phyloP scores from a whole-genome alignment of 2,888 invertebrate species.

The Drosophila melanocephala region DNA sequence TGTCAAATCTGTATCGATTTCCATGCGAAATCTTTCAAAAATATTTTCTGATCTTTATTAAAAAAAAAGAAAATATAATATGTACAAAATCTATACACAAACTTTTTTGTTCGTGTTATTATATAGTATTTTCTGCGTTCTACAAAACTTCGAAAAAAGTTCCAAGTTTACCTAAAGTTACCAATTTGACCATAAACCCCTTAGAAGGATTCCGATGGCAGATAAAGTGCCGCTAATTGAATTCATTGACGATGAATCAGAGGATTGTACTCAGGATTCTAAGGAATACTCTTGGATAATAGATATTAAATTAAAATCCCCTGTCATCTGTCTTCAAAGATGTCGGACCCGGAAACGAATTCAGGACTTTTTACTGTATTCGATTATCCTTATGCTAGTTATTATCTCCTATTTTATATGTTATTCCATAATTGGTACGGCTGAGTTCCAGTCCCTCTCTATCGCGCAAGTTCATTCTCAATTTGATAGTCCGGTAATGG shows the following conservation, averaged over 20 bases:
- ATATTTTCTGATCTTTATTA: not conserved
- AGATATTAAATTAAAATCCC: not conserved
- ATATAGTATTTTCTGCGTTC: not conserved
- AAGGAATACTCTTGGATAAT: not conserved
- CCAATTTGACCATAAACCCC: not conserved
- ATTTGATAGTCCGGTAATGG: constrained; percentile 82
- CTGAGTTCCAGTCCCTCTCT: constrained; percentile 56
- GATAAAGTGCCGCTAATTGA: constrained; percentile 22
- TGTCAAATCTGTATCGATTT: not conserved
- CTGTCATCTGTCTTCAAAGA: constrained; percentile 34
- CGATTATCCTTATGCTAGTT: constrained; percentile 53
- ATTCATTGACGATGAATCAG: not conserved
- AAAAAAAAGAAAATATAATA: no score
- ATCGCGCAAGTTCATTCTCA: constrained; percentile 71
- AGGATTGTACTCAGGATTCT: not conserved
- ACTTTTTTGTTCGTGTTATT: not conserved
- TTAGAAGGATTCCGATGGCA: constrained; percentile 15
- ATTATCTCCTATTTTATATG: constrained; percentile 63
- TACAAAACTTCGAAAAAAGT: not conserved
- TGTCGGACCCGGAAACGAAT: constrained; percentile 61
- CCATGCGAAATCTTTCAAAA: not conserved
- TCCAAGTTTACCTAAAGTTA: not conserved
- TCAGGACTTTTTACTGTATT: not conserved
- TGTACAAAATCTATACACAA: no score
- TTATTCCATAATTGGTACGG: constrained; percentile 42